phyloP scores from a whole-genome alignment of 1,140 invertebrate genomes.

The Aleiodes sp. region DNA sequence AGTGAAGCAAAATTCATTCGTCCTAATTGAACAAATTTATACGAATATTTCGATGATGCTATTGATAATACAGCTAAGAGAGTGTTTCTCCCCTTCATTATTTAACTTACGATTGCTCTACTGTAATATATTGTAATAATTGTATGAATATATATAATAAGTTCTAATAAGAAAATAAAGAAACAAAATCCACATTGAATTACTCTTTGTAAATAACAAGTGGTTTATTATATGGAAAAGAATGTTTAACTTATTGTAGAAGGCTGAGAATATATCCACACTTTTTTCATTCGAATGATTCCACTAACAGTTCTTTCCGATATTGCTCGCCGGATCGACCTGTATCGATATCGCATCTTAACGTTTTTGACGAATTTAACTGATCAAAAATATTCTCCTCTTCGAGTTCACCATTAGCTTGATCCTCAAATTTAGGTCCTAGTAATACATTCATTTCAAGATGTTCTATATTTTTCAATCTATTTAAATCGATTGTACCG shows the following conservation, averaged over 20 bases:
- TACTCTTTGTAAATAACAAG: too few species aligned
- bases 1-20: background rate
- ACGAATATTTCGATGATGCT: conserved; percentile 17
- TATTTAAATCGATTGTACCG: conserved; percentile 31
- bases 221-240: too few species aligned
- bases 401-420: conserved; percentile 4
- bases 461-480: conserved; percentile 17
- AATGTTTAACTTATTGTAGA: too few species aligned
- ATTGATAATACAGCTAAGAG: background rate
- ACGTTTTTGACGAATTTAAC: background rate
- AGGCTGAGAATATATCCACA: too few species aligned
- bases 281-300: too few species aligned
- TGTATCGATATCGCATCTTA: background rate
- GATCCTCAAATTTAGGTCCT: background rate
- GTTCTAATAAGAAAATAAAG: conserved; percentile 52
- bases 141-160: conserved; percentile 51
- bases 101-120: conserved; percentile 50
- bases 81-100: conserved; percentile 22
- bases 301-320: too few species aligned
- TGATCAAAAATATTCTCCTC: conserved; percentile 3
- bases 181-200: background rate
- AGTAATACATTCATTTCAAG: conserved; percentile 14
- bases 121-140: conserved; percentile 57
- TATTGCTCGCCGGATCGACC: background rate
- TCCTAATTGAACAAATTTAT: too few species aligned